These are phyloP conservation scores for Amphiura filiformis DNA, from an alignment of 35 echinoderm and acorn worm species.

Conservation along the genomic window DNA sequence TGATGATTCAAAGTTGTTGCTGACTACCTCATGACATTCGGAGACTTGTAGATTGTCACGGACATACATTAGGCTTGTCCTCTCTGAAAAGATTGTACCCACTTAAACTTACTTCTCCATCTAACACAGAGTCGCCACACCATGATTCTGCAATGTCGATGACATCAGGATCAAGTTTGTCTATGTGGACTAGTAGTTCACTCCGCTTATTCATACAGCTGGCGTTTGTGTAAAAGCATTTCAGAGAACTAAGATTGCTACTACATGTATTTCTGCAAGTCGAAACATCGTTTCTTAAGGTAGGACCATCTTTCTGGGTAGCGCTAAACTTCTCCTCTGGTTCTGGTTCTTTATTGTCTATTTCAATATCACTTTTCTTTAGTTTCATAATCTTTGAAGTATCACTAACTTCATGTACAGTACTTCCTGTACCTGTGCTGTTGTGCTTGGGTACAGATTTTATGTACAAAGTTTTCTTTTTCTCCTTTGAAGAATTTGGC, in stretches of 20 bases:
- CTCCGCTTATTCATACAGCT: background rate
- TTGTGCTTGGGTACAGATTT: background rate
- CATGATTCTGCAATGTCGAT: conserved; percentile 12
- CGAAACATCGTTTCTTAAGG: background rate
- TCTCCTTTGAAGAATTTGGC: background rate
- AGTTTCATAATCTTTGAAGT: background rate
- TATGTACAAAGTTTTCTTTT: too few relatives aligned
- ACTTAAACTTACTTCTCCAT: background rate
- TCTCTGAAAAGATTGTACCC: conserved; percentile 11
- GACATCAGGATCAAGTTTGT: background rate
- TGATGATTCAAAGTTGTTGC: too few relatives aligned
- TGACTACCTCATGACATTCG: too few relatives aligned
- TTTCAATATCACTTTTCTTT: too few relatives aligned
- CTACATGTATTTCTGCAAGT: background rate
- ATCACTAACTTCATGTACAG: background rate
- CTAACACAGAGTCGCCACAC: background rate
- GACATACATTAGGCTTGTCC: background rate
- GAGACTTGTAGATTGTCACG: too few relatives aligned
- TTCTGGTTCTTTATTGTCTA: too few relatives aligned
- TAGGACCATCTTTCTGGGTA: background rate
- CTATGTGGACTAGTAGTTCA: background rate
- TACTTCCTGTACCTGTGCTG: background rate
- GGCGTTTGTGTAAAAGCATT: conserved; percentile 14
- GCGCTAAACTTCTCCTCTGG: background rate
- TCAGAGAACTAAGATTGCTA: background rate